Percentiles rank a stretch among this genome's conserved stretches.
Evolutionary conservation across 2,113 vertebrate species (phyloP).

Genomic region (Colistium nudipinnis): DNA sequence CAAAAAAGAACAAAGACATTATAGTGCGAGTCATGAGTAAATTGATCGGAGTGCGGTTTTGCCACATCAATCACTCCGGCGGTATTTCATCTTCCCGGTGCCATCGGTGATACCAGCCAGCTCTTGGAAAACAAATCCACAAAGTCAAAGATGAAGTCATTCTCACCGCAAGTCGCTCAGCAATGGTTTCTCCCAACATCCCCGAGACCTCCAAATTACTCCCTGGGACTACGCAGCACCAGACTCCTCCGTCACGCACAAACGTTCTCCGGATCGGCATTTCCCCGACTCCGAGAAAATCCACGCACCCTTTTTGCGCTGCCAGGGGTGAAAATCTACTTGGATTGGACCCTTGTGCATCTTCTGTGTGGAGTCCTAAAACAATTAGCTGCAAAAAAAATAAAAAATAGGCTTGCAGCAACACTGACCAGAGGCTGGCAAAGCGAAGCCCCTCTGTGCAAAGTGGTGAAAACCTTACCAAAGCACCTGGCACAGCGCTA

Average conservation of each 20-base stretch:
- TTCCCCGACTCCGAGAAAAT: no score
- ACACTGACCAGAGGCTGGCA: constrained; percentile 34
- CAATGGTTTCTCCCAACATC: constrained; percentile 37
- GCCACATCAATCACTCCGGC: background rate
- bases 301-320: constrained; percentile 23
- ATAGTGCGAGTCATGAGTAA: no score
- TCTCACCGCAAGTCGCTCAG: constrained; percentile 39
- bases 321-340: constrained; percentile 20
- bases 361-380: constrained; percentile 32
- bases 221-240: constrained; percentile 22
- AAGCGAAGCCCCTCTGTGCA: constrained; percentile 25
- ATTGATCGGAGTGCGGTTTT: no score
- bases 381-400: constrained; percentile 44
- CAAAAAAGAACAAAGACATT: no score
- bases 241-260: background rate
- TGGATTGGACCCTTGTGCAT: constrained; percentile 24
- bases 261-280: background rate
- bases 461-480: constrained; percentile 15
- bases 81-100: constrained; percentile 1
- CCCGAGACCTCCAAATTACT: constrained; percentile 20
- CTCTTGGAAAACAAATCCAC: constrained; percentile 14
- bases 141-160: constrained; percentile 42
- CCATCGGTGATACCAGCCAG: constrained; percentile 1
- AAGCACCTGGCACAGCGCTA: constrained; percentile 16
- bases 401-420: no score